Evolutionary conservation across 2,113 vertebrate species (phyloP).

Genomic region (Lepidiolamprologus cunningtoni): DNA sequence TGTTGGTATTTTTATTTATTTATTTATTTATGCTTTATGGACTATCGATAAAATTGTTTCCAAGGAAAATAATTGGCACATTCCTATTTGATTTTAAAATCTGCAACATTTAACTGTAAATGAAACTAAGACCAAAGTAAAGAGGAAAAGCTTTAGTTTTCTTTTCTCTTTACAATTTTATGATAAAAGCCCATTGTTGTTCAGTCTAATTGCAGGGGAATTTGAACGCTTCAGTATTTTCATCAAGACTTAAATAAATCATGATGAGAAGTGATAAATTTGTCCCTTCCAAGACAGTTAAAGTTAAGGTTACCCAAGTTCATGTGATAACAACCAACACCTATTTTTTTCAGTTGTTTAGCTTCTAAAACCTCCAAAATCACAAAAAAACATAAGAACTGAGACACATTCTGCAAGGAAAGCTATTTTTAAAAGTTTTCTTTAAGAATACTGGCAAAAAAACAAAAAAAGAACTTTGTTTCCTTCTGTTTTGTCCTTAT

Average conservation of each 20-base stretch:
- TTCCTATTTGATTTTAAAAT: background rate
- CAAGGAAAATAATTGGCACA: background rate
- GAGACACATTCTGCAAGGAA: background rate
- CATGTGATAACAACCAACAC: accelerated
- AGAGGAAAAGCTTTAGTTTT: background rate
- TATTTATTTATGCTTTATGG: accelerated
- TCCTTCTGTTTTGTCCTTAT: background rate
- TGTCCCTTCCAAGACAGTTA: accelerated
- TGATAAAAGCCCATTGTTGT: background rate
- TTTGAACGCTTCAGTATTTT: background rate
- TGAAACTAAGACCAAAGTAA: background rate
- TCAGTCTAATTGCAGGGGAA: background rate
- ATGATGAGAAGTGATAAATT: background rate
- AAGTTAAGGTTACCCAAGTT: accelerated
- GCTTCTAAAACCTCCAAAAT: background rate
- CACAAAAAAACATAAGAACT: too few relatives aligned
- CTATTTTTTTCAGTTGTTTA: background rate
- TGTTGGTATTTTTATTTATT: background rate
- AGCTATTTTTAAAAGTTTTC: accelerated
- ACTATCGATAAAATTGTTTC: background rate
- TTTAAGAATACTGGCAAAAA: accelerated
- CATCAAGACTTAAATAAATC: background rate
- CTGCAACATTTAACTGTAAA: background rate
- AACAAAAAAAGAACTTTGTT: background rate
- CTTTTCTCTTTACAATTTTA: accelerated